phyloP scores from a whole-genome alignment of 2,113 vertebrate genomes.

The Polyodon spathula region DNA sequence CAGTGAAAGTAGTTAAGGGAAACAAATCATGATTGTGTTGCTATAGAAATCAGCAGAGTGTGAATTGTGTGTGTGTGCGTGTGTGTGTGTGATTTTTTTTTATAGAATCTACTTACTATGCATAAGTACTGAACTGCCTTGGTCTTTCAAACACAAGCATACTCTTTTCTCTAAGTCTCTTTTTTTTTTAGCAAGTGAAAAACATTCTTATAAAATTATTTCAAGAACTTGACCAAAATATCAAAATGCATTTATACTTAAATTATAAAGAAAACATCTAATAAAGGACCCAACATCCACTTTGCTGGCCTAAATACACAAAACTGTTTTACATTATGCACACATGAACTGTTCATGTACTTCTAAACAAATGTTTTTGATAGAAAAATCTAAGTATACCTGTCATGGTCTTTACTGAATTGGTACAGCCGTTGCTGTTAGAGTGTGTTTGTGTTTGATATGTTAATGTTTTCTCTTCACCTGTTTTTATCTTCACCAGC shows the following conservation, averaged over 20 bases:
- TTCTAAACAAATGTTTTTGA: conserved; percentile 56
- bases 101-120: conserved; percentile 69
- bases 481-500: conserved; percentile 9
- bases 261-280: conserved; percentile 40
- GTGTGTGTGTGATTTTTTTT: conserved; percentile 60
- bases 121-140: conserved; percentile 66
- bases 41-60: conserved; percentile 66
- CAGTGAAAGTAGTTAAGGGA: conserved; percentile 61
- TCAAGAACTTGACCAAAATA: conserved; percentile 30
- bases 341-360: conserved; percentile 40
- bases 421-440: too few species aligned
- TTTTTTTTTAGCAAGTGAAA: conserved; percentile 44
- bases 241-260: conserved; percentile 45
- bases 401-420: too few species aligned
- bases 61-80: conserved; percentile 61
- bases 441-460: too few species aligned
- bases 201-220: conserved; percentile 25
- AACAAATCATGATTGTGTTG: conserved; percentile 65
- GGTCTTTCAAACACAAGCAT: conserved; percentile 60
- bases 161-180: conserved; percentile 46
- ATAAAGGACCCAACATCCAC: conserved; percentile 44
- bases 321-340: conserved; percentile 46
- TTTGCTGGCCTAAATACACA: conserved; percentile 47
- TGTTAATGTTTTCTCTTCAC: too few species aligned
- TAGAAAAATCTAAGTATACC: conserved; percentile 60